Conservation (phyloP, 2,113 vertebrate species). For the Pituophis catenifer region DNA sequence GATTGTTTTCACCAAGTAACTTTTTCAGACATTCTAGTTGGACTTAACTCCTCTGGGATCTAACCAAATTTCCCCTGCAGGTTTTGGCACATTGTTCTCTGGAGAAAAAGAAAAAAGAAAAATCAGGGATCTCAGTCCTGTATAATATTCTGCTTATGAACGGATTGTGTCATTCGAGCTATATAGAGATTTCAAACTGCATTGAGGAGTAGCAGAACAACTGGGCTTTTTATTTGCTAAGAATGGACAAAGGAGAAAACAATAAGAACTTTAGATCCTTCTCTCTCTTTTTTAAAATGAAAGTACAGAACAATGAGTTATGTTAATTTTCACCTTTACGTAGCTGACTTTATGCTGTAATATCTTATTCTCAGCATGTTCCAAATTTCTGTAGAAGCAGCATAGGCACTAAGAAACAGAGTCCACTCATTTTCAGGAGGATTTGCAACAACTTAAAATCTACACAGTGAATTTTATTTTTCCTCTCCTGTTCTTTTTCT, state of each 20-base stretch:
- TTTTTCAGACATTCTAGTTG: neutral
- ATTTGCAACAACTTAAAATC: no score
- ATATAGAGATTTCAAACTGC: neutral
- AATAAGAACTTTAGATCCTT: neutral
- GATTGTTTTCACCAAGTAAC: neutral
- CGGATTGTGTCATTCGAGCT: neutral
- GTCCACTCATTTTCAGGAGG: no score
- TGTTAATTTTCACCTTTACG: neutral
- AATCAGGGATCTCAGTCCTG: no score
- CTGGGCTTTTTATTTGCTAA: neutral
- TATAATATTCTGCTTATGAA: neutral
- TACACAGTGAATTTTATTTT: no score
- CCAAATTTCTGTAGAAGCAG: no score
- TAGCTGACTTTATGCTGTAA: neutral
- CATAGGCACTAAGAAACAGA: no score
- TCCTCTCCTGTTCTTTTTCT: no score
- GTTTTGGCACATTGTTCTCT: neutral
- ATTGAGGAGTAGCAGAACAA: neutral
- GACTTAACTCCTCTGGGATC: neutral
- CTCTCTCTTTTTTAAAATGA: neutral
- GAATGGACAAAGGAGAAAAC: neutral
- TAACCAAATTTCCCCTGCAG: neutral
- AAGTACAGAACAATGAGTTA: neutral
- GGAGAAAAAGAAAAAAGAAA: neutral
- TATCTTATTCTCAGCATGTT: neutral